Base-by-base conservation (phyloP, 2,797 vertebrate genomes). In the Anguilla obscura region DNA sequence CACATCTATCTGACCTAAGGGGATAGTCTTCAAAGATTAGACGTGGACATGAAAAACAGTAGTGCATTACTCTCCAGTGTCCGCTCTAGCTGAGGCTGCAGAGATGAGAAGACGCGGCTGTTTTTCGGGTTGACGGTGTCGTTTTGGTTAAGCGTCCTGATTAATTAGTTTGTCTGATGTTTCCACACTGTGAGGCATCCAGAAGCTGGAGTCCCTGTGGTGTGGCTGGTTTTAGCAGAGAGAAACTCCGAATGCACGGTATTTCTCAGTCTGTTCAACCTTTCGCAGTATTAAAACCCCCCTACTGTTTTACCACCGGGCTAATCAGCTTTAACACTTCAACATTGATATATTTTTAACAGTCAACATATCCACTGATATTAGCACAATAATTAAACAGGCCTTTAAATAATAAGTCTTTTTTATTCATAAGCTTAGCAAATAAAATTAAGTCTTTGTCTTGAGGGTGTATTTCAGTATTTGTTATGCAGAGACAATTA, bases 101-200 rank as follows among this genome's bases (percentile, higher is more conserved):
- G 7, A 6, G 40, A 48, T 50, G 79, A 50, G 79, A 50, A 82
- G 45, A 36, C 12, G 36, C 16, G 21, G 74, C 74, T 40, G 76
- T 80, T 84, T 52, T 52, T 30, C 5, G 63, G 7, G 21, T 84
- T 24, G 24, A n/a, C 27, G 14, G 2, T 45, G 82, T 90, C 56
- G 45, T 85, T 90, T 90, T 90, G 90, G 89, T 90, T 89, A 87
- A 88, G 87, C 88, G 40, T 60, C 86, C 86, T 91, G 89, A 90
- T 88, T 91, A 88, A 91, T 92, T 90, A 87, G 88, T 91, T 90
- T 86, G 88, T 87, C 89, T 91, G 89, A 91, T 90, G 91, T 91
- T 90, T 90, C 90, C 89, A 87, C 76, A 80, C 89, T 90, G 89
- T 88, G 89, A 90, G 86, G 89, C 85, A 2, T 14, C 18, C 40